Base-by-base conservation (phyloP, 2,888 invertebrate species). In the Ptilodon capucinus region DNA sequence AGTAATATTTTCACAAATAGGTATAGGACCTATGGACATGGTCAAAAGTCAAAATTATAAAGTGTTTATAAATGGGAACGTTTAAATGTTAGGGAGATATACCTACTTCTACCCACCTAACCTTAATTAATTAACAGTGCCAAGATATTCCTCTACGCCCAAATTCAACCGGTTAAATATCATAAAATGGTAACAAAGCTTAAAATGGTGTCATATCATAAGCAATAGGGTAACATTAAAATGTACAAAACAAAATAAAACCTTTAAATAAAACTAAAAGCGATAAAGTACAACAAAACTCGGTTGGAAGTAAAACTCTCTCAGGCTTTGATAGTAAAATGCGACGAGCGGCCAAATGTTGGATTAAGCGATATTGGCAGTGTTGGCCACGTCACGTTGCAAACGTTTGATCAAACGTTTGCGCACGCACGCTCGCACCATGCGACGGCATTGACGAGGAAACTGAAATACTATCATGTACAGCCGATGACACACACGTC, bases 131-230 rank as follows among this genome's bases (percentile, higher is more conserved):
- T 67, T 59, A 66, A 68, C 65, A 74, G 71, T 69, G 64, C 63
- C 57, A 67, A 60, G 63, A 60, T 68, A 68, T 60, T 67, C 60
- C 57, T 61, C 48, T 60, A 40, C 46, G 47, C 52, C 44, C 54
- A 59, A 46, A 51, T 54, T 51, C 66, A 71, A 75, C 67, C 63
- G 75, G 69, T 68, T 64, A 70, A 70, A 77, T 74, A 79, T 69
- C 64, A 73, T 75, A 79, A 58, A 65, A 81, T 85, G 85, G 87
- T 88, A 87, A 88, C 86, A 77, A 78, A 78, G 74, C 76, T 77
- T 84, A 74, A 82, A 79, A 79, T 81, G 80, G 80, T 84, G 81
- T 82, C 75, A 74, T 76, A 80, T 82, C 75, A 74, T 76, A 80
- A 76, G 72, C 74, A 74, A 71, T 60, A 74, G 73, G 74, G 76